Conservation (phyloP, 2,888 invertebrate species). For the Drosophila parthenogenetica region DNA sequence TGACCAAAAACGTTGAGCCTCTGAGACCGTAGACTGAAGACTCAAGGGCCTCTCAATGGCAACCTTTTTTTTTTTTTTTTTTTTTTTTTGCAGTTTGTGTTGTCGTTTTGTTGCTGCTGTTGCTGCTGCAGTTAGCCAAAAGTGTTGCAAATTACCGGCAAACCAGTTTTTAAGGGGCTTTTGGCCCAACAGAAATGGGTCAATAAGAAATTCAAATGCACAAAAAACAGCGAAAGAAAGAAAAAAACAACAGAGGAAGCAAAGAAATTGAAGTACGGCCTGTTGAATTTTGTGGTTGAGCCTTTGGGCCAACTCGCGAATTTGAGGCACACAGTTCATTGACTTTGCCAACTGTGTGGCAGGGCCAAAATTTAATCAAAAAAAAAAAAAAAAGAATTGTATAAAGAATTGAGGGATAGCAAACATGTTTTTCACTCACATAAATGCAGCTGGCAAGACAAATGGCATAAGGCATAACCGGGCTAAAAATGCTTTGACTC, state of each 20-base stretch:
- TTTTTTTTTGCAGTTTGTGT: background rate
- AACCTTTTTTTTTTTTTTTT: slow-evolving; percentile 49
- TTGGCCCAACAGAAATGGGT: slow-evolving; percentile 63
- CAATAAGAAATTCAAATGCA: slow-evolving; percentile 70
- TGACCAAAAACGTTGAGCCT: slow-evolving; percentile 23
- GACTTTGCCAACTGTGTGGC: slow-evolving; percentile 24
- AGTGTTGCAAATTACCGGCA: slow-evolving; percentile 62
- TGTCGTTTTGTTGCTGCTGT: slow-evolving; percentile 4
- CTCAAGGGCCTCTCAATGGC: slow-evolving; percentile 27
- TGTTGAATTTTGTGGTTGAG: slow-evolving; percentile 51
- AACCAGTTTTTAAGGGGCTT: slow-evolving; percentile 51
- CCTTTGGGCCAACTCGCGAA: slow-evolving; percentile 26
- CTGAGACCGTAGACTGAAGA: slow-evolving; percentile 5
- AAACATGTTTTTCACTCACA: slow-evolving; percentile 22
- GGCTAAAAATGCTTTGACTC: slow-evolving; percentile 21
- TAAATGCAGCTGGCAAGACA: slow-evolving; percentile 35
- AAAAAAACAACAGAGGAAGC: slow-evolving; percentile 13
- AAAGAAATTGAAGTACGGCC: slow-evolving; percentile 44
- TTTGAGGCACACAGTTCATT: slow-evolving; percentile 36
- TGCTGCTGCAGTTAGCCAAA: slow-evolving; percentile 56
- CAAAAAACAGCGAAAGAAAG: slow-evolving; percentile 15
- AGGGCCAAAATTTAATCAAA: slow-evolving; percentile 34
- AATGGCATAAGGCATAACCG: slow-evolving; percentile 32
- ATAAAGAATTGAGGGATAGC: background rate
- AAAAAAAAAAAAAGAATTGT: slow-evolving; percentile 7